These are phyloP conservation scores for Melieria omissa DNA, from an alignment of 2,888 invertebrate genomes.

Conservation along the genomic window DNA sequence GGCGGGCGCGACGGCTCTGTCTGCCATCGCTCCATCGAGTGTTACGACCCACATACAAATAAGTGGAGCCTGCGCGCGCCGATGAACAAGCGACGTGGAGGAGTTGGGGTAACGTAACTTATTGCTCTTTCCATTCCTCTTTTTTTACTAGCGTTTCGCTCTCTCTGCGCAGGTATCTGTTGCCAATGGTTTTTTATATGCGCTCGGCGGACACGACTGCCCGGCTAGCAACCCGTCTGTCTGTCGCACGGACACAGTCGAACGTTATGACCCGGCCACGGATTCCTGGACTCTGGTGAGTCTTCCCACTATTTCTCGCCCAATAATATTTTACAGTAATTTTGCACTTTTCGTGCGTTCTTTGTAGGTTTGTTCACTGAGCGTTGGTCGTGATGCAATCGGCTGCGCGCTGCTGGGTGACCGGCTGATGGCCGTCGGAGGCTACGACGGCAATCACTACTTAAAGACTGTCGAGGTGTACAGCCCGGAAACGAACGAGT, in stretches of 20 bases:
- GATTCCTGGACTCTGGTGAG: conserved; percentile 84
- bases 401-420: conserved; percentile 86
- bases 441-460: conserved; percentile 91
- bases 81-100: conserved; percentile 87
- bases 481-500: conserved; percentile 84
- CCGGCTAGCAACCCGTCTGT: conserved; percentile 88
- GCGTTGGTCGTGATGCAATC: conserved; percentile 87
- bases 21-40: conserved; percentile 90
- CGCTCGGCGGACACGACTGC: conserved; percentile 93
- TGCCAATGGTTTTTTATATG: conserved; percentile 88
- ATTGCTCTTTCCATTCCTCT: not conserved
- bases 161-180: conserved; percentile 73
- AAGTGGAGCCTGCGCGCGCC: conserved; percentile 87
- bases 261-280: conserved; percentile 81
- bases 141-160: conserved; percentile 5
- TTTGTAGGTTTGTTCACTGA: conserved; percentile 77
- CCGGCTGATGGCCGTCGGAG: conserved; percentile 82
- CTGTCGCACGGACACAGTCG: conserved; percentile 87
- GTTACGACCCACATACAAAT: conserved; percentile 79
- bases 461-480: conserved; percentile 89
- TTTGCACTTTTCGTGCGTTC: conserved; percentile 58
- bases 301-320: not conserved
- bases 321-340: not conserved
- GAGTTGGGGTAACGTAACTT: conserved; percentile 78
- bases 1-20: conserved; percentile 93